Evolutionary conservation across 2,797 vertebrate genomes (phyloP).

Genomic region (Ctenosaura bakeri): DNA sequence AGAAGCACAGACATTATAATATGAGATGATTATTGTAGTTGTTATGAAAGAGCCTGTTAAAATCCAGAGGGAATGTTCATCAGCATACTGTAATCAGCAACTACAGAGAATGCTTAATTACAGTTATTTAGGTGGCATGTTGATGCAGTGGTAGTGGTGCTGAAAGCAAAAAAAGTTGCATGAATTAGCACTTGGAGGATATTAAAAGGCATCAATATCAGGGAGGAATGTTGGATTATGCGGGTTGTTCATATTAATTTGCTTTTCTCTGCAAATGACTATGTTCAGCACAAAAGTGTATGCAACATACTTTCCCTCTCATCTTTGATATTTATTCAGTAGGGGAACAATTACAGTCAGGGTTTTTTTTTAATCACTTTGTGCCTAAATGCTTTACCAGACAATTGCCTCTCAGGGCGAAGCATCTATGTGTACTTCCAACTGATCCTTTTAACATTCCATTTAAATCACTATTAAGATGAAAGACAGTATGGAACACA

Average conservation of each 20-base stretch:
- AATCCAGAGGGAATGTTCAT: constrained; percentile 84
- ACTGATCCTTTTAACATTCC: neutral
- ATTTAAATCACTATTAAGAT: constrained; percentile 20
- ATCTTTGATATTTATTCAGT: constrained; percentile 39
- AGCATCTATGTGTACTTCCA: neutral
- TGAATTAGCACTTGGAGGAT: constrained; percentile 73
- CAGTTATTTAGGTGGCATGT: constrained; percentile 83
- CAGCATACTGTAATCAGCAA: constrained; percentile 82
- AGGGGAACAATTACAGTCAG: constrained; percentile 12
- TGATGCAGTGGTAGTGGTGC: constrained; percentile 74
- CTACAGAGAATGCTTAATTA: constrained; percentile 81
- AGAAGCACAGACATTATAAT: constrained; percentile 80
- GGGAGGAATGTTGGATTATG: constrained; percentile 60
- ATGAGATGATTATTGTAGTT: constrained; percentile 81
- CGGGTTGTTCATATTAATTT: constrained; percentile 68
- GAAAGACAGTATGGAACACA: neutral
- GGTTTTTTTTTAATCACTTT: neutral
- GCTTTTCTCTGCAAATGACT: constrained; percentile 61
- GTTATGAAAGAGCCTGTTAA: constrained; percentile 78
- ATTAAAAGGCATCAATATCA: constrained; percentile 74
- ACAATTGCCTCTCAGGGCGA: neutral
- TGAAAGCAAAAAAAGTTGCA: constrained; percentile 75
- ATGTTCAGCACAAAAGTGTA: constrained; percentile 54
- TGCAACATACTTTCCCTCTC: constrained; percentile 39
- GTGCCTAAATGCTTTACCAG: constrained; percentile 30